Conservation (phyloP, 2,113 vertebrate species). For the Periophthalmus modestus region DNA sequence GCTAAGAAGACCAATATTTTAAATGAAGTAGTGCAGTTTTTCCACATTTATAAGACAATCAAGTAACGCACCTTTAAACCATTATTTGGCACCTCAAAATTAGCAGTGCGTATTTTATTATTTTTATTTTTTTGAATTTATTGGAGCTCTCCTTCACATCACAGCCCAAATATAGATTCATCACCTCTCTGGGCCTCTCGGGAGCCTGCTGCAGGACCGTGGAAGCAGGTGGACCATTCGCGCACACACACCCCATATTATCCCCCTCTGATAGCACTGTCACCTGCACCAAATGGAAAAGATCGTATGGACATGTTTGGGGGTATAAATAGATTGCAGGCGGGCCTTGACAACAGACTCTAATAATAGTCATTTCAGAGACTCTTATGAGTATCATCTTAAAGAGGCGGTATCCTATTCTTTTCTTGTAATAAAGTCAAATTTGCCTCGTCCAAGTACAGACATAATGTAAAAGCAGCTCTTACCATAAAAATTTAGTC, state of each 20-base stretch:
- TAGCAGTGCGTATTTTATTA: too few species aligned
- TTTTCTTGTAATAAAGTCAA: too few species aligned
- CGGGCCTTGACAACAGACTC: not conserved
- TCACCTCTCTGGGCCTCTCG: constrained; percentile 65
- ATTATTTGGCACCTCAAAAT: too few species aligned
- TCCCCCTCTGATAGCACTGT: constrained; percentile 59
- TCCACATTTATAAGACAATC: too few species aligned
- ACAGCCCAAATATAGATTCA: constrained; percentile 70
- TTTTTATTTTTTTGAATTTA: too few species aligned
- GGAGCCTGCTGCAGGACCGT: constrained; percentile 67
- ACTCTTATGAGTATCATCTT: not conserved
- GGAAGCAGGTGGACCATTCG: constrained; percentile 61
- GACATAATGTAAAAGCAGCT: too few species aligned
- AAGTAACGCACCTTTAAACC: too few species aligned
- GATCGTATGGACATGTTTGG: constrained; percentile 24
- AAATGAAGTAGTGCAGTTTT: too few species aligned
- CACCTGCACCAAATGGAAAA: constrained; percentile 62
- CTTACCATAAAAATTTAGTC: too few species aligned
- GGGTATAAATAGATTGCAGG: not conserved
- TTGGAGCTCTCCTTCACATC: constrained; percentile 67
- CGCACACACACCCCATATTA: constrained; percentile 51
- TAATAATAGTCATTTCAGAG: not conserved
- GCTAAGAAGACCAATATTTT: too few species aligned
- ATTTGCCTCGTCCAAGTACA: too few species aligned
- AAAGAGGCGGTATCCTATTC: not conserved